Percentiles rank a stretch among this genome's conserved stretches.
phyloP scores from a whole-genome alignment of 1,140 invertebrate species.

The Heliconius nattereri region DNA sequence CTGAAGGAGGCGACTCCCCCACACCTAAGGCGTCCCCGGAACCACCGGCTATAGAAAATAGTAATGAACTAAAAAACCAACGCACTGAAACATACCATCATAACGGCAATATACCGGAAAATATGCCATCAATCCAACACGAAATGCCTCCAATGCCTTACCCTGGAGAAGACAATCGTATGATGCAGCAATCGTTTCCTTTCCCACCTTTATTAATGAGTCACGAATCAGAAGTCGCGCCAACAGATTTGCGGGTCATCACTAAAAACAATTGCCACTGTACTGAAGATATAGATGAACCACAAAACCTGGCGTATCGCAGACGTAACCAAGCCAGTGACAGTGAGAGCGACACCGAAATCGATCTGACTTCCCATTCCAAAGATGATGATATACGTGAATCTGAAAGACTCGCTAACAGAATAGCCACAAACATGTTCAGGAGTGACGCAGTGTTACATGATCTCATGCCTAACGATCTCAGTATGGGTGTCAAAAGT shows the following conservation, averaged over 20 bases:
- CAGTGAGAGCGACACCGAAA: slow-evolving; percentile 78
- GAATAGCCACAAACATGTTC: slow-evolving; percentile 74
- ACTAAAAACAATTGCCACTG: slow-evolving; percentile 62
- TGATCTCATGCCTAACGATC: slow-evolving; percentile 77
- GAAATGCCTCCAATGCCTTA: slow-evolving; percentile 62
- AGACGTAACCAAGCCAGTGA: slow-evolving; percentile 62
- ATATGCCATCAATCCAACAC: slow-evolving; percentile 50
- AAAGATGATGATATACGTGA: slow-evolving; percentile 77
- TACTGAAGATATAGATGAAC: slow-evolving; percentile 58
- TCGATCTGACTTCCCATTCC: slow-evolving; percentile 78
- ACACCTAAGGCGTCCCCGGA: slow-evolving; percentile 65
- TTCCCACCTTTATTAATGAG: slow-evolving; percentile 66
- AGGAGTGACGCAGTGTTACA: slow-evolving; percentile 72
- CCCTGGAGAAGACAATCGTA: slow-evolving; percentile 56
- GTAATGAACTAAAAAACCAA: slow-evolving; percentile 61
- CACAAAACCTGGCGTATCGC: slow-evolving; percentile 66
- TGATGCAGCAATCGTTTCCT: slow-evolving; percentile 64
- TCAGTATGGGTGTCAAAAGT: slow-evolving; percentile 70
- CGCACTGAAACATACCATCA: slow-evolving; percentile 61
- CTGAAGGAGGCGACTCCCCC: slow-evolving; percentile 67
- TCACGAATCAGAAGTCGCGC: slow-evolving; percentile 61
- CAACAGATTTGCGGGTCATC: slow-evolving; percentile 74
- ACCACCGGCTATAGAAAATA: slow-evolving; percentile 54
- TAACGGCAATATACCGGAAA: slow-evolving; percentile 56
- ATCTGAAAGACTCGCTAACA: slow-evolving; percentile 69